A percentile compares a stretch with the other conserved stretches of the same genome.
These are phyloP conservation scores for Macaria notata DNA, from an alignment of 2,888 invertebrate genomes.

Conservation along the genomic window DNA sequence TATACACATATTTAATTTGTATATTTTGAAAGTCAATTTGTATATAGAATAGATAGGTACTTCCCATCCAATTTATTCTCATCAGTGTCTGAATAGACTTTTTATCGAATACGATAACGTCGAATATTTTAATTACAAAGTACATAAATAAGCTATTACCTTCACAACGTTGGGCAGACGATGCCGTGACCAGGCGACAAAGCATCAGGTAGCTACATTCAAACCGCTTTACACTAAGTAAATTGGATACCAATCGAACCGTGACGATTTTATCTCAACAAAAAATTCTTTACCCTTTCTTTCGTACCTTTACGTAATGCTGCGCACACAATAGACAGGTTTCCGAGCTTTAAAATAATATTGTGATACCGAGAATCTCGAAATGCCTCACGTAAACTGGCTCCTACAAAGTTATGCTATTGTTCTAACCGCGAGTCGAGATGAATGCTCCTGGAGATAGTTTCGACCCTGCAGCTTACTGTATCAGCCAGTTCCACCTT, in stretches of 20 bases:
- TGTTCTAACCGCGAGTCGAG: constrained; percentile 11
- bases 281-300: constrained; percentile 65
- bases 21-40: too few relatives aligned
- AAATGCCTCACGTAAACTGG: constrained; percentile 17
- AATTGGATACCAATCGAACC: constrained; percentile 74
- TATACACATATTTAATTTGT: too few relatives aligned
- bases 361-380: constrained; percentile 26
- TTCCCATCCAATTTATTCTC: constrained; percentile 56
- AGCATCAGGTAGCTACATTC: constrained; percentile 54
- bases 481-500: constrained; percentile 31
- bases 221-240: constrained; percentile 60
- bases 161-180: constrained; percentile 47
- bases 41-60: neutral
- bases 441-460: constrained; percentile 19
- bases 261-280: constrained; percentile 65
- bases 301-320: constrained; percentile 64
- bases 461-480: constrained; percentile 22
- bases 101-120: constrained; percentile 51
- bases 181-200: constrained; percentile 70
- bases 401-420: constrained; percentile 13
- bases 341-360: constrained; percentile 42
- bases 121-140: constrained; percentile 70
- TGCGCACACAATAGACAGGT: constrained; percentile 59
- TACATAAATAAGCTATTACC: constrained; percentile 70
- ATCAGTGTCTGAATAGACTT: constrained; percentile 49